phyloP scores from a whole-genome alignment of 2,113 vertebrate species.

The Apteryx mantelli region DNA sequence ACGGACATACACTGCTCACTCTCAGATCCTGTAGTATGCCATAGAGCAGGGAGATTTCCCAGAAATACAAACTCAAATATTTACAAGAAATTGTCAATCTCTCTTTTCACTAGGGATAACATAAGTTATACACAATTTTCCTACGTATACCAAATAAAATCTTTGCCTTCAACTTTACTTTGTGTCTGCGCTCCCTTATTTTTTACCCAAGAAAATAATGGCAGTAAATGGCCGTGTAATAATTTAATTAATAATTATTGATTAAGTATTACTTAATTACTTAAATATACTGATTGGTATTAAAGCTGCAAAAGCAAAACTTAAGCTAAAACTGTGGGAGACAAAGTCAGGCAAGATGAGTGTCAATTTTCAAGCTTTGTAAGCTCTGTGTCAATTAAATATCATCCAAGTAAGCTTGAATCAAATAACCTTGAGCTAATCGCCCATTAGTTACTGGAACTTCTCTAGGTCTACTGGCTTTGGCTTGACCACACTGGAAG shows the following conservation, averaged over 20 bases:
- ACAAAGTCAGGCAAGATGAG: not conserved
- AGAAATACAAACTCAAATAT: slow-evolving; percentile 75
- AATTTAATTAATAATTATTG: slow-evolving; percentile 9
- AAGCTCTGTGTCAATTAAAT: not conserved
- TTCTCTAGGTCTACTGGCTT: not conserved
- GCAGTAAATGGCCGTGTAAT: not conserved
- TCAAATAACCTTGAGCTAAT: not conserved
- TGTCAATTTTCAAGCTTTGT: not conserved
- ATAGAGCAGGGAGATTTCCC: slow-evolving; percentile 61
- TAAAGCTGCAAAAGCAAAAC: slow-evolving; percentile 31
- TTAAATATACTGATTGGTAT: not conserved
- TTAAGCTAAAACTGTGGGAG: not conserved
- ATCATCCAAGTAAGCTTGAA: not conserved
- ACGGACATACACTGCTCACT: slow-evolving; percentile 63
- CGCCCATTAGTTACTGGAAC: not conserved
- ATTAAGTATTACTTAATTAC: not conserved
- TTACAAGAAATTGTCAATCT: slow-evolving; percentile 70
- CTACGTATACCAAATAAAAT: slow-evolving; percentile 69
- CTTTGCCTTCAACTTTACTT: slow-evolving; percentile 72
- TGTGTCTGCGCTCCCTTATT: slow-evolving; percentile 43
- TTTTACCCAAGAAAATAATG: not conserved
- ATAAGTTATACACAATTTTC: slow-evolving; percentile 72
- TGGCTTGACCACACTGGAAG: fast-evolving
- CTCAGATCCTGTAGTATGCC: slow-evolving; percentile 69
- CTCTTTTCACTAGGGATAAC: slow-evolving; percentile 69